Base-by-base conservation (phyloP, 2,113 vertebrate species). In the Amphilophus citrinellus region DNA sequence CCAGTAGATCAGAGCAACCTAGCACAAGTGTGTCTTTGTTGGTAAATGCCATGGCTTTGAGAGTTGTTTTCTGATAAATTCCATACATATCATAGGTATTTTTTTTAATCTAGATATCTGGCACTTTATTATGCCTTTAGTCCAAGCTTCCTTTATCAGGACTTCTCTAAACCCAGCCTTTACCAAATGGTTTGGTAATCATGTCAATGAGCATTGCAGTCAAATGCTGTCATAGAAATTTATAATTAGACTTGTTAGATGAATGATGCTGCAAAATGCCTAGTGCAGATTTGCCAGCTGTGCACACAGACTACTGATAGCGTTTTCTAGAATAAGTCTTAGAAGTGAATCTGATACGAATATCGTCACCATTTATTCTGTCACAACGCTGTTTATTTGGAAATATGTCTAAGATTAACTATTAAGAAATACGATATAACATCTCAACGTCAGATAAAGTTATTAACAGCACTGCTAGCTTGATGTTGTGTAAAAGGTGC, bases 121-220 rank as follows among this genome's bases (percentile, higher is more conserved):
- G 44, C 35, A n/a, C 11, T 53, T 76, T 9, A 44, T 61, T n/a
- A 53, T 2, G 3, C 44, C 3, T 77, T 61, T 37, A 2, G 18
- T 22, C 39, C 15, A 37, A 44, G 24, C 27, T 37, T 59, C 6
- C 2, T 50, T 22, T 17, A 18, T 32, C 37, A n/a, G 37, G 15
- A 22, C 77, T 18, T 37, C 50, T 59, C 20, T 62, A 32, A 84
- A 32, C 22, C 30, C 47, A 57, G 14, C 20, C 30, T 78, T 32
- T 65, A 62, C 58, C 61, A 62, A 77, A 78, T 79, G 27, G 47
- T 80, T 75, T 84, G 73, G 47, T 35, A 77, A 27, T 77, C 65
- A 76, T 62, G 68, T 87, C 81, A 81, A 63, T 59, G 58, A 82
- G 78, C 39, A 66, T 84, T 79, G 76, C 59, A 82, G 78, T 76